Base-by-base conservation (phyloP, 2,888 invertebrate species). In the Sympetrum striolatum region DNA sequence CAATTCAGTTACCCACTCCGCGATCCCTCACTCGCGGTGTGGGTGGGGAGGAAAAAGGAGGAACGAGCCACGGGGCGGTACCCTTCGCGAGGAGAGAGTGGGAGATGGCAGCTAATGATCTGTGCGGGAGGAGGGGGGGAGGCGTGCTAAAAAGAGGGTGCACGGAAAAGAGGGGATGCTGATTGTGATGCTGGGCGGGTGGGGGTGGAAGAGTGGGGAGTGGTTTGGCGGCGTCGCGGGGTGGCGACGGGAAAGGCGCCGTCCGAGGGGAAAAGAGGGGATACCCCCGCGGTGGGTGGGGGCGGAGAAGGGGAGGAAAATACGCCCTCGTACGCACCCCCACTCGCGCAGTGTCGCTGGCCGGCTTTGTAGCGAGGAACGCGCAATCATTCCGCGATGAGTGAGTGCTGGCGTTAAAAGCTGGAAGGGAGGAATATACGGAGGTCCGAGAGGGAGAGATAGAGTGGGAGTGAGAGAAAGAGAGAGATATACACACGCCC, bases 321-420 rank as follows among this genome's bases (percentile, higher is more conserved):
- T 37, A 82, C 64, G n/a, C 35, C 35, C 37, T 37, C 86, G 37
- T 86, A 86, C 86, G 86, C 86, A 86, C 86, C 86, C 86, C 86
- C 86, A 60, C 86, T 60, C 86, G 86, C 86, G 86, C 86, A 86
- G 86, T 86, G 58, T 35, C 60, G 86, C 86, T 60, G 86, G 73
- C 73, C 86, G 86, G 86, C 86, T 86, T 86, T 86, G 86, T 86
- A 60, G 86, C 86, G 60, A 60, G 86, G 60, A 37, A 35, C 58
- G 86, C 37, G 86, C 86, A 60, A 86, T 86, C 60, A 86, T 86
- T 86, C 86, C 86, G 58, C 86, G 58, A 86, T 86, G 86, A 86
- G 86, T 86, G 86, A 86, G 86, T 64, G 86, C 58, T 37, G 37
- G 86, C 10, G 60, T 86, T 86, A 86, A 86, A 86, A 80, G 80